A percentile compares a stretch with the other conserved stretches of the same genome.
Conservation (phyloP, 2,113 vertebrate species). For the Onychostoma macrolepis region DNA sequence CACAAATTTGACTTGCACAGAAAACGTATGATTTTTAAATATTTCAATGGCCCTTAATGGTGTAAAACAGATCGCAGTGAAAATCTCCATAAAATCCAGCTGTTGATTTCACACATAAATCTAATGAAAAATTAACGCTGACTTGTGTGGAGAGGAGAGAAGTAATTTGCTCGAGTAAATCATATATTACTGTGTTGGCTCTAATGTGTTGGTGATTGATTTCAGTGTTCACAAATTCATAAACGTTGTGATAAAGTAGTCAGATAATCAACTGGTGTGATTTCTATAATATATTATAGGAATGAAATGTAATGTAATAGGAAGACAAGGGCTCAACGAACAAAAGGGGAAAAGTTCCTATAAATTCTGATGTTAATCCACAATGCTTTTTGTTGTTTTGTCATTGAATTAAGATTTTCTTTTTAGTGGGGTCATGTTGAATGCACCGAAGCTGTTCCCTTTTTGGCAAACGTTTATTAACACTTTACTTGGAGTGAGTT, state of each 20-base stretch:
- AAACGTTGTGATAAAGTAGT: slow-evolving; percentile 31
- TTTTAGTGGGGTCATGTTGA: background rate
- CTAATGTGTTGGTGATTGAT: slow-evolving; percentile 21
- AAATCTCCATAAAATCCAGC: background rate
- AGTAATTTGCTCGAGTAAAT: slow-evolving; percentile 20
- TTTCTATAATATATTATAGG: slow-evolving; percentile 20
- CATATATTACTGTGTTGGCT: background rate
- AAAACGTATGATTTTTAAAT: background rate
- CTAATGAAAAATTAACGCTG: slow-evolving; percentile 12
- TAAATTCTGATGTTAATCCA: background rate
- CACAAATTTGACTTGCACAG: background rate
- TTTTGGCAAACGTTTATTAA: background rate
- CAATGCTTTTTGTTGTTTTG: background rate
- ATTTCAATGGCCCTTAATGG: background rate
- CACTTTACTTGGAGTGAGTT: background rate
- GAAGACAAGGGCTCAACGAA: background rate
- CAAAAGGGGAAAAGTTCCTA: background rate
- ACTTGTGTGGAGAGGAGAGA: background rate
- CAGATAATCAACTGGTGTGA: background rate
- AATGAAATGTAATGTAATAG: background rate
- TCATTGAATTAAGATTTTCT: background rate
- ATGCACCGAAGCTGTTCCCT: background rate
- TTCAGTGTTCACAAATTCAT: slow-evolving; percentile 19
- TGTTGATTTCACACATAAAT: background rate
- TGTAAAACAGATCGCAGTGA: background rate